A percentile compares a stretch with the other conserved stretches of the same genome.
phyloP scores from a whole-genome alignment of 1,140 invertebrate genomes.

The Zaprionus davidi region DNA sequence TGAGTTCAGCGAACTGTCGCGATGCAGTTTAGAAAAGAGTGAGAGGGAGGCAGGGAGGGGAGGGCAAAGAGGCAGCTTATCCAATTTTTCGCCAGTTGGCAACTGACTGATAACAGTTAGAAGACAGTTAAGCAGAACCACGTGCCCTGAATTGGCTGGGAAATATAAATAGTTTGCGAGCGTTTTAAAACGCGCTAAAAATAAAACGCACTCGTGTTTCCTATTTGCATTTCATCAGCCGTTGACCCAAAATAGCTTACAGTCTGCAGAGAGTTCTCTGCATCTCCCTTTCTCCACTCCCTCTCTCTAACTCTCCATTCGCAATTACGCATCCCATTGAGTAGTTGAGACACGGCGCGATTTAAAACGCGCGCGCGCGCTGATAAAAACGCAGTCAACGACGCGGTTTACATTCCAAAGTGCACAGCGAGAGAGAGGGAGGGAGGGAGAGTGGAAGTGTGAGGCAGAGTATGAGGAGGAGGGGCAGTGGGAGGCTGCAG shows the following conservation, averaged over 20 bases:
- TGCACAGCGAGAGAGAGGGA: constrained; percentile 26
- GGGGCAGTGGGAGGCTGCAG: constrained; percentile 8
- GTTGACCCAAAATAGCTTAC: constrained; percentile 63
- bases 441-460: not conserved
- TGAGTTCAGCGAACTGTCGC: constrained; percentile 31
- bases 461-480: not conserved
- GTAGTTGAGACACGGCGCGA: constrained; percentile 31
- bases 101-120: not conserved
- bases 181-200: constrained; percentile 15
- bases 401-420: constrained; percentile 79
- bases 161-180: constrained; percentile 17
- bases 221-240: constrained; percentile 41
- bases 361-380: constrained; percentile 37
- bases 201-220: constrained; percentile 1
- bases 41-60: not conserved
- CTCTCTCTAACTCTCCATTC: not conserved
- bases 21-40: not conserved
- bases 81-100: not conserved
- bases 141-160: constrained; percentile 17
- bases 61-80: not conserved
- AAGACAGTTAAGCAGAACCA: not conserved
- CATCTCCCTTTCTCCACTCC: not conserved
- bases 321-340: constrained; percentile 79
- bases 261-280: constrained; percentile 1
- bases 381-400: constrained; percentile 59